phyloP scores from a whole-genome alignment of 1,140 invertebrate genomes.

The Apis dorsata region DNA sequence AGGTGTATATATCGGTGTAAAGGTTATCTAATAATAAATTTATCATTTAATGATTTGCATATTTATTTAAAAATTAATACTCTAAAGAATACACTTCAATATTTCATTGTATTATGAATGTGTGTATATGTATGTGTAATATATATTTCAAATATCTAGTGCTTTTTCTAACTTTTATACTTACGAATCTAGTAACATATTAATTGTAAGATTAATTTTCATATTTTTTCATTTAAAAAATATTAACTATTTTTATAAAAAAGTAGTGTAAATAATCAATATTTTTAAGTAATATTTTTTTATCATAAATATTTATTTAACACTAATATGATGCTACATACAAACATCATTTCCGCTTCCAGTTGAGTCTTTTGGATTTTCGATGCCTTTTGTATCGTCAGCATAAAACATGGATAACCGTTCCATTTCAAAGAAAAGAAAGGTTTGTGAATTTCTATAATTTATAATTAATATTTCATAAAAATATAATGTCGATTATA shows the following conservation, averaged over 20 bases:
- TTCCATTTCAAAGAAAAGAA: slow-evolving; percentile 77
- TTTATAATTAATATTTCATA: slow-evolving; percentile 17
- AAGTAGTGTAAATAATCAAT: too few species aligned
- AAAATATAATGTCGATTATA: slow-evolving; percentile 63
- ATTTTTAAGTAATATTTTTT: neutral
- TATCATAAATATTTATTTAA: slow-evolving; percentile 16
- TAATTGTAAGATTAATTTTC: neutral
- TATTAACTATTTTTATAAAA: neutral
- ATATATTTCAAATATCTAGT: neutral
- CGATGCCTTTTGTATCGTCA: neutral
- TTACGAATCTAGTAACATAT: neutral
- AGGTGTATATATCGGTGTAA: too few species aligned
- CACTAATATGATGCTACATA: neutral
- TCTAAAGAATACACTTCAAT: neutral
- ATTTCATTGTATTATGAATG: neutral
- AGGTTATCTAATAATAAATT: neutral
- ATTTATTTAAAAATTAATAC: neutral
- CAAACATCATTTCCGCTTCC: slow-evolving; percentile 14
- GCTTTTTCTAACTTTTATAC: neutral
- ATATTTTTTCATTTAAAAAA: neutral
- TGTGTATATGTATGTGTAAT: too few species aligned
- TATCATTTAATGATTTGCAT: neutral
- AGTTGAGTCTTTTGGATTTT: slow-evolving; percentile 14
- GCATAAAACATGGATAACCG: slow-evolving; percentile 71
- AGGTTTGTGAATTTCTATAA: slow-evolving; percentile 70